Evolutionary conservation across 1,140 invertebrate species (phyloP).

Genomic region (Idris sp.): DNA sequence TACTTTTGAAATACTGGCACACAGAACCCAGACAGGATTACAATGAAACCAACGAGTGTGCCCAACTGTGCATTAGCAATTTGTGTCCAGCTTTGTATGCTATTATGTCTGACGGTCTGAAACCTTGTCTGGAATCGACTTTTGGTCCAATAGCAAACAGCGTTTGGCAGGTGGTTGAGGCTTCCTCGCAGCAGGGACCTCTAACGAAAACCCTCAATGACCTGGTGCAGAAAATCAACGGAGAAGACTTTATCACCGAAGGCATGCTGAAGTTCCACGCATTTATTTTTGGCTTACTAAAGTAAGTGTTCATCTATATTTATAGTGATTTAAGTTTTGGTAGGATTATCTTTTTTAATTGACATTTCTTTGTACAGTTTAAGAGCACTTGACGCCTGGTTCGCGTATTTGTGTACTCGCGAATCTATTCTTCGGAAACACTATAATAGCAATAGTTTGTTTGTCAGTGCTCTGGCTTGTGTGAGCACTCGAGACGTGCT

Average conservation of each 20-base stretch:
- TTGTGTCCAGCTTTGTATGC: slow-evolving; percentile 91
- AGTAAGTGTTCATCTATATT: slow-evolving; percentile 80
- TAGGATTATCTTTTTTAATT: too few relatives aligned
- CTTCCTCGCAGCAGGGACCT: slow-evolving; percentile 91
- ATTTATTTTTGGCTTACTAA: slow-evolving; percentile 92
- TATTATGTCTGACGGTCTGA: slow-evolving; percentile 89
- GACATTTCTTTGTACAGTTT: too few relatives aligned
- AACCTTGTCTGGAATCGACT: slow-evolving; percentile 88
- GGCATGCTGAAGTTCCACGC: slow-evolving; percentile 93
- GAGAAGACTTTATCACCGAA: slow-evolving; percentile 89
- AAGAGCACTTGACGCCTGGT: slow-evolving; percentile 90
- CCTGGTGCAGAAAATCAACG: slow-evolving; percentile 89
- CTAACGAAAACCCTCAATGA: slow-evolving; percentile 92
- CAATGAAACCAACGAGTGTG: slow-evolving; percentile 78
- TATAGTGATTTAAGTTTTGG: too few relatives aligned
- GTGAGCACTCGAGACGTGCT: slow-evolving; percentile 81
- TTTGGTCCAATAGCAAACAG: slow-evolving; percentile 92
- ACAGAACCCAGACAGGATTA: slow-evolving; percentile 68
- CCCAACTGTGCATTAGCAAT: slow-evolving; percentile 84
- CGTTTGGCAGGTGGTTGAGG: slow-evolving; percentile 92
- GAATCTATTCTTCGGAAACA: slow-evolving; percentile 90
- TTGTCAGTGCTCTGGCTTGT: slow-evolving; percentile 83
- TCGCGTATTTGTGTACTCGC: slow-evolving; percentile 88
- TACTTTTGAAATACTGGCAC: slow-evolving; percentile 80
- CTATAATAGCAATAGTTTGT: slow-evolving; percentile 85